A percentile compares a stretch with the other conserved stretches of the same genome.
phyloP scores from a whole-genome alignment of 2,797 vertebrate species.

The Lacerta agilis region DNA sequence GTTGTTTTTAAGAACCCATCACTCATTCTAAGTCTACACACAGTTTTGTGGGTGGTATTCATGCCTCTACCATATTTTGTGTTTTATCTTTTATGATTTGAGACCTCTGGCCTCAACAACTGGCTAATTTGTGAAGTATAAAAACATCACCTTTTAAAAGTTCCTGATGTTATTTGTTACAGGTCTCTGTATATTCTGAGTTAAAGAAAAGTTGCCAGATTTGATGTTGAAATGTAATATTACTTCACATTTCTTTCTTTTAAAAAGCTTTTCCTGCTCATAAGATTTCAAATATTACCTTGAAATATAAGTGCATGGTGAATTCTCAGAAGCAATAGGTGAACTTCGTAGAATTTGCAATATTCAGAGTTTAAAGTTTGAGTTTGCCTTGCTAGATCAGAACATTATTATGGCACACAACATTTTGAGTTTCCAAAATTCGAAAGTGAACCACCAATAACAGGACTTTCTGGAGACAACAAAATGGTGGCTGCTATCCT shows the following conservation, averaged over 20 bases:
- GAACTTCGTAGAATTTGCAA: not conserved
- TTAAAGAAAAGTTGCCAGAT: not conserved
- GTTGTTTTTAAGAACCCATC: not conserved
- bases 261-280: not conserved
- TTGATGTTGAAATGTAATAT: not conserved
- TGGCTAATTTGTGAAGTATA: not conserved
- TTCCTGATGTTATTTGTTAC: not conserved
- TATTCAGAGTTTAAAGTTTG: not conserved
- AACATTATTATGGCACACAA: no score
- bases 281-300: not conserved
- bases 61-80: not conserved
- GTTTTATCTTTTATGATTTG: not conserved
- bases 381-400: not conserved
- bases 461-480: no score
- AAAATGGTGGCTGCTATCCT: no score
- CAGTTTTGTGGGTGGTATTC: not conserved
- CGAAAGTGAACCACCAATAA: no score
- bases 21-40: not conserved
- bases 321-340: not conserved
- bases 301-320: not conserved
- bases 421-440: no score
- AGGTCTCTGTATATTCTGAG: not conserved
- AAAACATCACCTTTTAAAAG: not conserved
- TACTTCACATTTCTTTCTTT: not conserved
- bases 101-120: not conserved